phyloP scores from a whole-genome alignment of 2,888 invertebrate genomes.

The Mesorhabditis spiculigera region DNA sequence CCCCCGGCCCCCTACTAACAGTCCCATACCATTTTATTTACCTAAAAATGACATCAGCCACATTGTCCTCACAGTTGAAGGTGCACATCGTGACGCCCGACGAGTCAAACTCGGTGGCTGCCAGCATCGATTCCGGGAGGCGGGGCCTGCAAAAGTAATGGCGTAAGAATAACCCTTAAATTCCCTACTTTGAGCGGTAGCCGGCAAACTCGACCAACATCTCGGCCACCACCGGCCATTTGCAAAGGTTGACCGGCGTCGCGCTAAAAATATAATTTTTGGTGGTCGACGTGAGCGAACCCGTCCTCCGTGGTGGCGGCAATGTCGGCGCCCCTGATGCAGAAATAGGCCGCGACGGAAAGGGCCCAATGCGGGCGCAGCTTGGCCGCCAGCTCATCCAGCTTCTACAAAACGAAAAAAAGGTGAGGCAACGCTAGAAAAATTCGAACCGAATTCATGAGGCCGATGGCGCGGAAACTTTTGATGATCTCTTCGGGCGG shows the following conservation, averaged over 20 bases:
- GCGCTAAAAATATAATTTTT: too few relatives aligned
- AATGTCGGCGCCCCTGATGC: slow-evolving; percentile 30
- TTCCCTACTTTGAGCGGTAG: too few relatives aligned
- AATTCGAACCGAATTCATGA: background rate
- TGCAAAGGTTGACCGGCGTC: too few relatives aligned
- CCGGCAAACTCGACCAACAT: too few relatives aligned
- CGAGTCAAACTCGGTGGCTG: slow-evolving; percentile 22
- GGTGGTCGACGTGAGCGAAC: too few relatives aligned
- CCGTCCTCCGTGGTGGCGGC: too few relatives aligned
- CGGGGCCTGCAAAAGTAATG: slow-evolving; percentile 17
- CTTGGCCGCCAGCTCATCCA: slow-evolving; percentile 34
- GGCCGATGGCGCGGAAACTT: too few relatives aligned
- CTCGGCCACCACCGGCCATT: too few relatives aligned
- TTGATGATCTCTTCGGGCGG: too few relatives aligned
- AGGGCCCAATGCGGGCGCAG: slow-evolving; percentile 35
- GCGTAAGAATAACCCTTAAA: too few relatives aligned
- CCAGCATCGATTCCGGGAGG: slow-evolving; percentile 22
- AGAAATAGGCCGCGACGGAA: slow-evolving; percentile 29
- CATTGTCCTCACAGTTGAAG: slow-evolving; percentile 31
- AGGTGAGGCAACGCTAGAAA: background rate
- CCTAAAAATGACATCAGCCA: background rate
- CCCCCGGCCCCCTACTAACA: too few relatives aligned
- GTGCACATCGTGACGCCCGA: slow-evolving; percentile 38
- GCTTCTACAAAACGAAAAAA: slow-evolving; percentile 16
- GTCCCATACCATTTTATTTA: too few relatives aligned